Evolutionary conservation across 1,140 invertebrate species (phyloP), one percentile per base, ranked within the genome.

Genomic region (Micrasema longulum): DNA sequence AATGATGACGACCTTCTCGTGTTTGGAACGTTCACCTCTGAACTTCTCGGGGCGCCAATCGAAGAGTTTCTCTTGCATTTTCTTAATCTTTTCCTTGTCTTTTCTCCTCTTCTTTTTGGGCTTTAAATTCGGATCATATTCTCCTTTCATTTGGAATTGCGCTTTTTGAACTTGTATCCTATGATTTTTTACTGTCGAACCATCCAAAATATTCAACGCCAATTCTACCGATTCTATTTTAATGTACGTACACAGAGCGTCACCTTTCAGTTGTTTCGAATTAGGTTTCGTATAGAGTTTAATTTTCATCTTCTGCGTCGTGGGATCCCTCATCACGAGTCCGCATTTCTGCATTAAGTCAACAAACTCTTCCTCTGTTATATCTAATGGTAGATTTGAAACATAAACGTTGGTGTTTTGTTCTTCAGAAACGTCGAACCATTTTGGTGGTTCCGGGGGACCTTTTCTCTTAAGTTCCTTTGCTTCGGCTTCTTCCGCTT

Each of bases 361-460:
- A 7, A 93, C 88, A 84, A 97, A 93, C 80, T 95, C 93, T 71
- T 97, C 91, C 78, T 98, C 91, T 0, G 92, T 97, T 41, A 96
- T 92, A 77, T 97, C 94, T 53, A 89, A 75, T 0, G 98, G 97
- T 70, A 99, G 86, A 80, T 97, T 95, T 6, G 91, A 92, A 1
- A 99, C 96, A 87, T 99, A 99, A 1, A 99, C 96, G 83, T 98
- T 97, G 1, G 95, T 97, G 78, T 98, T 99, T 77, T 94, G 92
- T n/a, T 91, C 87, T 55, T 97, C 93, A 76, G 97, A 91, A 12
- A 96, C 83, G 48, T 99, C 92, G 86, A 99, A 99, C 98, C 98
- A 99, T 69, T 91, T 87, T 73, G 84, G 83, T 72, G 84, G 81
- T 80, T 81, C 80, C 78, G 86, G 83, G 71, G 72, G 76, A 68